These are phyloP conservation scores for Reticulitermes speratus DNA, from an alignment of 1,140 invertebrate genomes.

Conservation along the genomic window DNA sequence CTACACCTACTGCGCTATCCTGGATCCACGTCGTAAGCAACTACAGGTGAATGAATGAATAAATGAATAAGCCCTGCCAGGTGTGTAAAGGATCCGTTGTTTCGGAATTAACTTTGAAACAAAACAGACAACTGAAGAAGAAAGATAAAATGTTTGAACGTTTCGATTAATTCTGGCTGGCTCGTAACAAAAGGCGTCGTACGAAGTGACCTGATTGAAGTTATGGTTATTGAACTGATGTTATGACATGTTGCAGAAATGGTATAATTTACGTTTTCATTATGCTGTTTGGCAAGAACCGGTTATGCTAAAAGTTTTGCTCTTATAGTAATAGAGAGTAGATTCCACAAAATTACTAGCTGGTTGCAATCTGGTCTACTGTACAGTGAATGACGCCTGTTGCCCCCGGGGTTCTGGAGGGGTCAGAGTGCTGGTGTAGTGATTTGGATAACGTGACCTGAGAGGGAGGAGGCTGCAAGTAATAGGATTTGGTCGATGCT, in stretches of 20 bases:
- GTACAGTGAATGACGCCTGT: not conserved
- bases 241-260: not conserved
- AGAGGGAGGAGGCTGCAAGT: not conserved
- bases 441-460: not conserved
- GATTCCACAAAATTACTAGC: not conserved
- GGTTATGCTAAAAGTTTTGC: not conserved
- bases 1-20: too few relatives aligned
- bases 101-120: too few relatives aligned
- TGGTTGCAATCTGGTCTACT: not conserved
- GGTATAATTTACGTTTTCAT: not conserved
- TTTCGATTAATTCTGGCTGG: too few relatives aligned
- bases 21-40: too few relatives aligned
- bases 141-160: too few relatives aligned
- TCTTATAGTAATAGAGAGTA: not conserved
- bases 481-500: not conserved
- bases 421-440: not conserved
- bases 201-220: not conserved
- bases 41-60: too few relatives aligned
- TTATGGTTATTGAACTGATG: not conserved
- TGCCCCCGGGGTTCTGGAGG: not conserved
- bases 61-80: too few relatives aligned
- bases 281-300: not conserved
- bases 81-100: too few relatives aligned
- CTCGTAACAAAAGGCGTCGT: too few relatives aligned
- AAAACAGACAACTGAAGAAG: too few relatives aligned